Conservation (phyloP, 2,113 vertebrate genomes). For the Bagarius yarrelli region DNA sequence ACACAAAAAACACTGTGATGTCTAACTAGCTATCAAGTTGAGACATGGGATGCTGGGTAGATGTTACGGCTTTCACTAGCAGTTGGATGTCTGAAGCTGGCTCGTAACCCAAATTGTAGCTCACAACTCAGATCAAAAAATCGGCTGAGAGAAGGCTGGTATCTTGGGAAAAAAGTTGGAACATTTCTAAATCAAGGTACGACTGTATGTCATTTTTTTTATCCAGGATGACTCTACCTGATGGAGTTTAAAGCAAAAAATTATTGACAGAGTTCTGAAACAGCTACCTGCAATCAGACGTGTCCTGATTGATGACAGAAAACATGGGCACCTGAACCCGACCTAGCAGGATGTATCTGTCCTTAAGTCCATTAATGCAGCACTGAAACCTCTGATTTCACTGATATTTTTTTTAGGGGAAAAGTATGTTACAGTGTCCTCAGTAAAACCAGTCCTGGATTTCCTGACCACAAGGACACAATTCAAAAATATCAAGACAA, state of each 20-base stretch:
- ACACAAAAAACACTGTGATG: no score
- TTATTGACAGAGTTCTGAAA: neutral
- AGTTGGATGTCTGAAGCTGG: no score
- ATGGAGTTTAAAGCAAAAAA: neutral
- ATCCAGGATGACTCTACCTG: neutral
- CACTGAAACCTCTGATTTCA: slow-evolving; percentile 32
- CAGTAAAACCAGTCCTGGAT: slow-evolving; percentile 34
- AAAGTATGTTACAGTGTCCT: slow-evolving; percentile 45
- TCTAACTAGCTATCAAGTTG: no score
- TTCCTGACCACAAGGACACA: neutral
- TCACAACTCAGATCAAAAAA: no score
- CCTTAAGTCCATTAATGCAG: neutral
- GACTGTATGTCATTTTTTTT: no score
- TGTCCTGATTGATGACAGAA: neutral
- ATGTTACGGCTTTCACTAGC: no score
- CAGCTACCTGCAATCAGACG: neutral
- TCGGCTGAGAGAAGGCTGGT: no score
- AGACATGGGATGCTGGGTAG: no score
- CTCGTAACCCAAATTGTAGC: no score
- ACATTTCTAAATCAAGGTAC: no score
- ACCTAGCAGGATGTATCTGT: neutral
- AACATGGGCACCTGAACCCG: neutral
- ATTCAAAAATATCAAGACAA: neutral
- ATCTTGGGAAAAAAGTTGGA: no score
- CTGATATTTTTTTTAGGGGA: slow-evolving; percentile 37